phyloP scores from a whole-genome alignment of 1,140 invertebrate genomes.

The Samia ricini region DNA sequence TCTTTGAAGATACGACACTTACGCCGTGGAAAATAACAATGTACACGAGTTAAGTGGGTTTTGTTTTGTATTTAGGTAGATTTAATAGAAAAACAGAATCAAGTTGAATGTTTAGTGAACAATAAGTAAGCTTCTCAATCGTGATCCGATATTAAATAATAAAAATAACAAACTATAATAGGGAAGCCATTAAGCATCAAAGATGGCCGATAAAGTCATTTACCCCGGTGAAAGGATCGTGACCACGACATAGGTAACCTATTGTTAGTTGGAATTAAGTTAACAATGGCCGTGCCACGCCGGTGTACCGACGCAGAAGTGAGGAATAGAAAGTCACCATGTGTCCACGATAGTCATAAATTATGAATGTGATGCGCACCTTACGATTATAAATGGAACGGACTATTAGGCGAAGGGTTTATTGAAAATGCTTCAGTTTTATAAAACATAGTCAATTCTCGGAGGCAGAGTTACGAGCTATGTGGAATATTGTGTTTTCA shows the following conservation, averaged over 20 bases:
- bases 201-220: slow-evolving; percentile 32
- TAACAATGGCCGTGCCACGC: slow-evolving; percentile 12
- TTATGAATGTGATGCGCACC: not conserved
- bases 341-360: not conserved
- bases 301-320: not conserved
- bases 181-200: slow-evolving; percentile 12
- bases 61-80: too few species aligned
- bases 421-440: not conserved
- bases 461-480: too few species aligned
- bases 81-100: not conserved
- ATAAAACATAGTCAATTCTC: too few species aligned
- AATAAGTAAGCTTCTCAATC: not conserved
- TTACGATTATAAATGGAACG: not conserved
- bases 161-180: slow-evolving; percentile 7
- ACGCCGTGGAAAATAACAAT: too few species aligned
- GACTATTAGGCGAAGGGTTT: not conserved
- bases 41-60: too few species aligned
- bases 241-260: slow-evolving; percentile 27
- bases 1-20: too few species aligned
- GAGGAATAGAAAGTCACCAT: slow-evolving; percentile 14
- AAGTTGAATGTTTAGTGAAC: not conserved
- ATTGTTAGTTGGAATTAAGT: slow-evolving; percentile 32
- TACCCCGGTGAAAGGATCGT: slow-evolving; percentile 45
- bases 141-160: not conserved
- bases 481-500: too few species aligned